Base-by-base conservation (phyloP, 2,888 invertebrate genomes). In the Lasioglossum marginatum region DNA sequence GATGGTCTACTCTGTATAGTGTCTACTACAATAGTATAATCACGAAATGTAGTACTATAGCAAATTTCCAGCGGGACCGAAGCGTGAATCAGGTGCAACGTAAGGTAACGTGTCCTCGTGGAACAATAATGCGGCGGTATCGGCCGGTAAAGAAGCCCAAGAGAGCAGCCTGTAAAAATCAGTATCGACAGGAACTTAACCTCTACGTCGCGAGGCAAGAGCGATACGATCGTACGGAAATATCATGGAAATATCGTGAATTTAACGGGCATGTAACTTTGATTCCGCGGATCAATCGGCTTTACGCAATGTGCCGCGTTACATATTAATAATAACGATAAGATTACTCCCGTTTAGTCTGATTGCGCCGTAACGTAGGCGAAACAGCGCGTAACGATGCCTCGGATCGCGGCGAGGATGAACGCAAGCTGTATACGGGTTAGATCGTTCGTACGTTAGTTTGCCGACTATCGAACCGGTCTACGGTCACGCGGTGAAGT, bases 381-480 rank as follows among this genome's bases (percentile, higher is more conserved):
- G 79, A 88, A 87, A 76, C 77, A 85, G 83, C 85, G 87, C 87
- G 82, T 85, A 87, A 84, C 85, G 83, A 80, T 84, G 88, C 60
- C 82, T 73, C 79, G 78, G 72, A 57, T 77, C 66, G 31, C 79
- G 66, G 63, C 31, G 79, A 83, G 80, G 80, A 87, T 74, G 79
- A 82, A 63, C 77, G 79, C 79, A 74, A 52, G 78, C 78, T 68
- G 73, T 83, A 79, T 68, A 81, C 79, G 43, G 84, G 66, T 75
- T 75, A 71, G 85, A 74, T 73, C 63, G 80, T 80, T 83, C 73
- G 52, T 52, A 82, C 79, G 77, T 86, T 88, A 90, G 88, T 88
- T 77, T 48, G 34, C 34, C 77, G 83, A 63, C 66, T 40, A 71
- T 75, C 72, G 77, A 89, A 89, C 76, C 72, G 31, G 74, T 71